Conservation (phyloP, 2,888 invertebrate genomes). For the Oegoconia quadripuncta region DNA sequence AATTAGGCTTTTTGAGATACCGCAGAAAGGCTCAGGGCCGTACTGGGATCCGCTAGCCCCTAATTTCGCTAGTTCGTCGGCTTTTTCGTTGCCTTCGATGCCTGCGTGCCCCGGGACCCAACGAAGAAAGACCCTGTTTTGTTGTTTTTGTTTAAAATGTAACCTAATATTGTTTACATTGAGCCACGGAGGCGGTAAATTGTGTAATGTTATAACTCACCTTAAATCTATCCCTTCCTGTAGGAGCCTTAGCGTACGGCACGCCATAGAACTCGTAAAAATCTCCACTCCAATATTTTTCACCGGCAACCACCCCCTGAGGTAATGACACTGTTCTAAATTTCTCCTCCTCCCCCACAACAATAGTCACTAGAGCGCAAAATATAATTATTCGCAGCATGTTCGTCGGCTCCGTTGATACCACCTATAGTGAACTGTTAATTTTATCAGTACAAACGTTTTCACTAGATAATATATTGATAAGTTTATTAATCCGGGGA, state of each 20-base stretch:
- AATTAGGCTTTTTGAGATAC: too few species aligned
- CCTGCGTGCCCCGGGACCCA: too few species aligned
- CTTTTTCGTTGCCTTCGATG: too few species aligned
- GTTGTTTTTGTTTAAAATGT: not conserved
- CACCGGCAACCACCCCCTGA: slow-evolving; percentile 48
- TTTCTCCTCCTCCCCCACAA: slow-evolving; percentile 28
- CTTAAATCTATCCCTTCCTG: slow-evolving; percentile 56
- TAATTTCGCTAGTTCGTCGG: too few species aligned
- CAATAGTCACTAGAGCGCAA: slow-evolving; percentile 27
- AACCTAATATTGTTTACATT: too few species aligned
- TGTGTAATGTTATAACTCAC: slow-evolving; percentile 38
- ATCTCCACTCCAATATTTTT: slow-evolving; percentile 66
- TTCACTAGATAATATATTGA: not conserved
- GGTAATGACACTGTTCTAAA: slow-evolving; percentile 41
- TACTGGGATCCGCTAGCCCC: too few species aligned
- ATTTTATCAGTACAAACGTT: slow-evolving; percentile 1
- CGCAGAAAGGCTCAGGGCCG: too few species aligned
- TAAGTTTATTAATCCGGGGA: slow-evolving; percentile 2
- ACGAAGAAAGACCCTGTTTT: too few species aligned
- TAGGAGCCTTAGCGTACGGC: slow-evolving; percentile 58
- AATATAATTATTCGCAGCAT: slow-evolving; percentile 42
- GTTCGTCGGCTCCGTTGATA: slow-evolving; percentile 17
- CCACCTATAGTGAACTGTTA: slow-evolving; percentile 12
- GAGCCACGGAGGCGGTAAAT: too few species aligned
- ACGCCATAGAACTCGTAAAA: slow-evolving; percentile 63